phyloP scores from a whole-genome alignment of 2,113 vertebrate species.

The Catharus minimus region DNA sequence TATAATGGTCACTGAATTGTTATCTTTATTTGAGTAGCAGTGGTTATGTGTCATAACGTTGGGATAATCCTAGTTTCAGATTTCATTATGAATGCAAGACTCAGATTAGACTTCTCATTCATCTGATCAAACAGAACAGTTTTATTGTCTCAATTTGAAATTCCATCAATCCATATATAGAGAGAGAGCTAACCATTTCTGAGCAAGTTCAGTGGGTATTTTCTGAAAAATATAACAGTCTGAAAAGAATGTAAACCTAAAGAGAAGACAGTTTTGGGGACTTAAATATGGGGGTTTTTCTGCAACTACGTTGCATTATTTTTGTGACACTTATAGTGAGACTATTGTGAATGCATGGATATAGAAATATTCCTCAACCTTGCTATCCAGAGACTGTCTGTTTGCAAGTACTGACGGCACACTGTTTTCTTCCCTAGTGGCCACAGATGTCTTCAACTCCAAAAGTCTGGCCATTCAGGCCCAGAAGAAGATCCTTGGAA shows the following conservation, averaged over 20 bases:
- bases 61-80: background rate
- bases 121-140: background rate
- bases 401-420: background rate
- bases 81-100: background rate
- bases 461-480: constrained; percentile 88
- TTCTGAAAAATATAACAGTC: background rate
- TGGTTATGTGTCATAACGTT: background rate
- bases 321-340: background rate
- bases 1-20: background rate
- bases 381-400: background rate
- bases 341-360: background rate
- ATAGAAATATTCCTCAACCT: background rate
- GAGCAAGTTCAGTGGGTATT: background rate
- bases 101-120: background rate
- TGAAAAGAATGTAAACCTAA: background rate
- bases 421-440: constrained; percentile 57
- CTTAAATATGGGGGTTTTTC: accelerated
- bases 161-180: background rate
- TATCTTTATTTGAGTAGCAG: background rate
- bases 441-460: constrained; percentile 85
- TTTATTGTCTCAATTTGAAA: background rate
- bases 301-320: background rate
- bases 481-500: constrained; percentile 88
- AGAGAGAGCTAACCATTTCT: background rate
- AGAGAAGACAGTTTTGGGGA: background rate